Evolutionary conservation across 2,888 invertebrate species (phyloP), one percentile per base, ranked within the genome.

Genomic region (Meiosimyza platycephala): DNA sequence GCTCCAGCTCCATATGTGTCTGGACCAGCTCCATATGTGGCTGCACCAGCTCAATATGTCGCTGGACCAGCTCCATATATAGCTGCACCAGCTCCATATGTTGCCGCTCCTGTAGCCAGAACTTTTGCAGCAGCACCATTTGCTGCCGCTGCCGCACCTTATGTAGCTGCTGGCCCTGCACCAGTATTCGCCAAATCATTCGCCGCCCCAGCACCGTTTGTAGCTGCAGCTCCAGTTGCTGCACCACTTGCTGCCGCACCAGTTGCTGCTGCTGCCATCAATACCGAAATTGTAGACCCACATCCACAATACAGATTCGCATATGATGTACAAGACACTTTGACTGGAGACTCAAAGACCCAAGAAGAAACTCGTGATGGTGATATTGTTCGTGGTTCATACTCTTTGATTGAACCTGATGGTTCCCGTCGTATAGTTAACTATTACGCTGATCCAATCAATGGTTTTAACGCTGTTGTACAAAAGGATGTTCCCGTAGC

Each of bases 401-500:
- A 89, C 84, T 88, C 88, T 69, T 80, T 89, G 71, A 84, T 85
- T 76, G 89, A 89, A 79, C 84, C 89, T 70, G 89, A 89, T 78
- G 89, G 89, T 78, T 86, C 87, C 72, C 85, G 86, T 73, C 85
- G 89, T 76, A 88, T 82, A 66, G 89, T 89, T 66, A 88, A 87
- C 79, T 89, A 89, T 82, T 87, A 87, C 71, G 88, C 88, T 71
- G 89, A 89, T 77, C 83, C 87, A 55, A 78, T 88, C 77, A 88
- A 88, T 77, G 89, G 89, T 75, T 89, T 89, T 84, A 89, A 89
- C 79, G 89, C 89, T 65, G 86, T 89, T 52, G 89, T 89, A 7
- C 84, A 84, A 77, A 87, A 85, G 78, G 86, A 86, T 79, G 84
- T 87, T 68, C 87, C 88, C 68, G 83, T 88, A 50, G 85, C 82